These are phyloP conservation scores for Cataglyphis altisquamis DNA, from an alignment of 2,888 invertebrate species.

Conservation along the genomic window DNA sequence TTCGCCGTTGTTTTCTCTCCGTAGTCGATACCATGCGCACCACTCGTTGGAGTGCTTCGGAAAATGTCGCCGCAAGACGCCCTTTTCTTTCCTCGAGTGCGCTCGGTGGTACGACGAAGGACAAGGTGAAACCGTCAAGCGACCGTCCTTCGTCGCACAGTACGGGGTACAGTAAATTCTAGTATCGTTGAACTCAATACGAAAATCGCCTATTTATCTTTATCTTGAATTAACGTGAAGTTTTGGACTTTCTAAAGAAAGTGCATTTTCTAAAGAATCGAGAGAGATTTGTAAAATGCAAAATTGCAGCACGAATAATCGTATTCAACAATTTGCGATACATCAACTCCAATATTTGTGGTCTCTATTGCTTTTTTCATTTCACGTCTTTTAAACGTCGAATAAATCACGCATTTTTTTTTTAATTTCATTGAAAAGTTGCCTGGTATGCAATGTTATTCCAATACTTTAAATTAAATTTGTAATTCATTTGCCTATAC, in stretches of 20 bases:
- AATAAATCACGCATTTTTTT: neutral
- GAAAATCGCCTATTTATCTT: constrained; percentile 9
- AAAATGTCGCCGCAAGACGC: constrained; percentile 56
- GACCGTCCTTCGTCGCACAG: constrained; percentile 49
- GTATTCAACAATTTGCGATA: neutral
- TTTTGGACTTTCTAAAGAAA: neutral
- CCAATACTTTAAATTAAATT: constrained; percentile 53
- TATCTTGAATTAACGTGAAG: neutral
- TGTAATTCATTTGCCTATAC: constrained; percentile 48
- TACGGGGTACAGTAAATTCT: constrained; percentile 15
- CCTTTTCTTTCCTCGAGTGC: constrained; percentile 65
- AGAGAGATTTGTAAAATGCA: neutral
- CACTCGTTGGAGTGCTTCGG: constrained; percentile 54
- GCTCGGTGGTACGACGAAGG: constrained; percentile 46
- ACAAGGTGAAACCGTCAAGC: constrained; percentile 54
- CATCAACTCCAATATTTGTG: neutral
- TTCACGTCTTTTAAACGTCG: neutral
- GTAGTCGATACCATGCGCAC: constrained; percentile 57
- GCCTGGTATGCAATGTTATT: constrained; percentile 19
- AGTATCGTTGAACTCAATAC: constrained; percentile 20
- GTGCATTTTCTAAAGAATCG: neutral
- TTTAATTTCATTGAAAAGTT: constrained; percentile 25
- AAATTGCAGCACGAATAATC: neutral
- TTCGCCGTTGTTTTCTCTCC: constrained; percentile 66
- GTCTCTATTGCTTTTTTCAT: neutral